Evolutionary conservation across 92 coral and sea anemone genomes (phyloP).

Genomic region (Virgularia gustaviana): DNA sequence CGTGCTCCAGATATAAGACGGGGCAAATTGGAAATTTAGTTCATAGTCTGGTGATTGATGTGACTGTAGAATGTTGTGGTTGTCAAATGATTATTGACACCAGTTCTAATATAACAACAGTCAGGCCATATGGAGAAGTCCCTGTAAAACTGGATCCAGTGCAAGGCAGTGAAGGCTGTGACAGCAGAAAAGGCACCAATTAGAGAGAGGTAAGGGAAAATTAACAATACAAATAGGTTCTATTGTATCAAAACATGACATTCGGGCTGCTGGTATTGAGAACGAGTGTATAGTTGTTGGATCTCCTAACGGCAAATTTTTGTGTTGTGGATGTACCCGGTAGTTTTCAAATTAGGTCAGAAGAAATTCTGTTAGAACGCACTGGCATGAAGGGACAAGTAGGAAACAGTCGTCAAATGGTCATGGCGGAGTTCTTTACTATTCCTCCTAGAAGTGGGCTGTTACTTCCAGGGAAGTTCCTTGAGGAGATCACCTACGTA

Average conservation of each 20-base stretch:
- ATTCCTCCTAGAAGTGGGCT: slow-evolving; percentile 37
- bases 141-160: slow-evolving; percentile 14
- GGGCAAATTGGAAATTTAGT: slow-evolving; percentile 26
- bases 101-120: slow-evolving; percentile 40
- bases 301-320: slow-evolving; percentile 45
- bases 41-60: slow-evolving; percentile 21
- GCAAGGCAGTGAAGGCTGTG: slow-evolving; percentile 27
- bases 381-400: neutral
- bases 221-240: slow-evolving; percentile 40
- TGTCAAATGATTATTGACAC: slow-evolving; percentile 45
- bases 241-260: slow-evolving; percentile 24
- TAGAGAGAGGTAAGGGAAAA: slow-evolving; percentile 5
- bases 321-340: slow-evolving; percentile 46
- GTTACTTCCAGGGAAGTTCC: slow-evolving; percentile 38
- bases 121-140: neutral
- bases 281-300: slow-evolving; percentile 45
- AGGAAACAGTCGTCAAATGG: slow-evolving; percentile 25
- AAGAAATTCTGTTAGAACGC: slow-evolving; percentile 35
- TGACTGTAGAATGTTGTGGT: slow-evolving; percentile 14
- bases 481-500: neutral
- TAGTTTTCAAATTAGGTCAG: slow-evolving; percentile 12
- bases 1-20: slow-evolving; percentile 33
- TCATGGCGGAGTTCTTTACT: slow-evolving; percentile 14
- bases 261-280: slow-evolving; percentile 43
- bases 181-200: slow-evolving; percentile 39